These are phyloP conservation scores for Aleadryas rufinucha DNA, from an alignment of 2,113 vertebrate genomes.

Conservation along the genomic window DNA sequence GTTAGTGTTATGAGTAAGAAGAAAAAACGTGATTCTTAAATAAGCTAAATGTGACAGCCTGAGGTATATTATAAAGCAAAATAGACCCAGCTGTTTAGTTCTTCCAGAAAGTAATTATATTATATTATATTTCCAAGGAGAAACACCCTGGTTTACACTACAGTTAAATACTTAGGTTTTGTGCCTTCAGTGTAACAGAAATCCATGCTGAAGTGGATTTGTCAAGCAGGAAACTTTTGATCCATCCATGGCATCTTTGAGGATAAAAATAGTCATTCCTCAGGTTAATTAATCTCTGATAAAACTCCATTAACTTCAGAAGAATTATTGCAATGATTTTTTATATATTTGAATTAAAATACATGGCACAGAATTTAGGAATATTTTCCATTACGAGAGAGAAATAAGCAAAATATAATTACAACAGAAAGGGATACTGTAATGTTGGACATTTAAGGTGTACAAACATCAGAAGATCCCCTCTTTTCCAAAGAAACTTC, in stretches of 20 bases:
- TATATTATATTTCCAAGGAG: not conserved
- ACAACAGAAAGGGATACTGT: not conserved
- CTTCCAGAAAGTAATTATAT: not conserved
- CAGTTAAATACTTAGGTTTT: not conserved
- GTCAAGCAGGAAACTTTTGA: not conserved
- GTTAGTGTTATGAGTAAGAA: not conserved
- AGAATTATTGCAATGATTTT: not conserved
- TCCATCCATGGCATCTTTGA: not conserved
- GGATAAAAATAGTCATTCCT: not conserved
- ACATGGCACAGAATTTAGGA: not conserved
- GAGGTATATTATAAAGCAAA: not conserved
- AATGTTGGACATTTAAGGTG: not conserved
- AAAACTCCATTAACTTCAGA: not conserved
- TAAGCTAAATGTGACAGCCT: not conserved
- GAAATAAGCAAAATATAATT: not conserved
- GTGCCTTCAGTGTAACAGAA: not conserved
- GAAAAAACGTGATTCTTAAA: not conserved
- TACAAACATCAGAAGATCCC: not conserved
- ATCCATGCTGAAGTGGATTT: not conserved
- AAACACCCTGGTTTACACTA: not conserved
- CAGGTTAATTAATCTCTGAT: not conserved
- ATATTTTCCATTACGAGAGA: not conserved
- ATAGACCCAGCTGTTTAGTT: not conserved
- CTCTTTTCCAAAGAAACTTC: not conserved
- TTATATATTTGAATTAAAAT: not conserved